Conservation (phyloP, 1,140 invertebrate species). For the Ridgeia piscesae region DNA sequence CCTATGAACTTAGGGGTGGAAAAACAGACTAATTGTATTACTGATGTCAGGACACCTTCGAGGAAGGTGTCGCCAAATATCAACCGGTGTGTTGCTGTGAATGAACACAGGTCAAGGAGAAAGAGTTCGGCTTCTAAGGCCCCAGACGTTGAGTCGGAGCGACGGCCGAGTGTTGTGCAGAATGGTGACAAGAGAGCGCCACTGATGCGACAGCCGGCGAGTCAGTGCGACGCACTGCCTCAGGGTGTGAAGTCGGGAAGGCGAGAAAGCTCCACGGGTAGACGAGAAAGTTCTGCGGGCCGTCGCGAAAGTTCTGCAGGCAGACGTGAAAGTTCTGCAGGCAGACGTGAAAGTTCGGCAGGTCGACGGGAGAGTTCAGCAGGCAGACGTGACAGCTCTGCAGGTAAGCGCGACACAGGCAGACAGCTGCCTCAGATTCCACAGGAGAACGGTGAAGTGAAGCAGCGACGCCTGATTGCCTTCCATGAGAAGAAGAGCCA, state of each 20-base stretch:
- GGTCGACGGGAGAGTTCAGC: not conserved
- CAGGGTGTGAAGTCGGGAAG: not conserved
- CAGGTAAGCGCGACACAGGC: not conserved
- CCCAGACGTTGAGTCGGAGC: not conserved
- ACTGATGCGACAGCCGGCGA: not conserved
- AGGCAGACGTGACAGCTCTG: not conserved
- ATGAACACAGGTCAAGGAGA: not conserved
- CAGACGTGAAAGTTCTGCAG: not conserved
- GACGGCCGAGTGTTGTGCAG: not conserved
- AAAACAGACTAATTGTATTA: not conserved
- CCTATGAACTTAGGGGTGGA: not conserved
- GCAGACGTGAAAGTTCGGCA: not conserved
- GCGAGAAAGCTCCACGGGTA: not conserved
- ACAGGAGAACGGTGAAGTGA: not conserved
- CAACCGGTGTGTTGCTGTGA: not conserved
- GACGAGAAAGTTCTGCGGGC: not conserved
- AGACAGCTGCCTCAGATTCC: not conserved
- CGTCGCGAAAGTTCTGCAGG: not conserved
- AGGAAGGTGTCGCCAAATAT: not conserved
- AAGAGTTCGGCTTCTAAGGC: not conserved
- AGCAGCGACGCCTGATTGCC: not conserved
- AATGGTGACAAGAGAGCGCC: not conserved
- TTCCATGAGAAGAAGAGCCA: slow-evolving; percentile 12
- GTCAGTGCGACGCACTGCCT: not conserved
- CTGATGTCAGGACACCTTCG: not conserved